These are phyloP conservation scores for Spheniscus mendiculus DNA, from an alignment of 2,113 vertebrate species.

Conservation along the genomic window DNA sequence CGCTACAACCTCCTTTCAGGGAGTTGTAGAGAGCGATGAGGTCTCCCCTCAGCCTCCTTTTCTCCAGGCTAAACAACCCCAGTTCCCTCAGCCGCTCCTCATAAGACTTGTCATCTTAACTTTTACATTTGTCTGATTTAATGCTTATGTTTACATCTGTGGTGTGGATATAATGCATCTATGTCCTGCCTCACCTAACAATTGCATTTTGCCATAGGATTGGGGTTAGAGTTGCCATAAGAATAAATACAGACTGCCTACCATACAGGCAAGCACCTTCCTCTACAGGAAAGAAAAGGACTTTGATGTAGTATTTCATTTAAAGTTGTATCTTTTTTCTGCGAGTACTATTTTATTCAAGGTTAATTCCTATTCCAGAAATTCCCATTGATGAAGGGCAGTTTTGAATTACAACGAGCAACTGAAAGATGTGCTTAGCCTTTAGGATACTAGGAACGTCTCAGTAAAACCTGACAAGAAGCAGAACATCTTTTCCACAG, in stretches of 20 bases:
- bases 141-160: neutral
- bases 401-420: neutral
- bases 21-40: too few relatives aligned
- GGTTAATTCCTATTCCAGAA: neutral
- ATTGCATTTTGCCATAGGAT: neutral
- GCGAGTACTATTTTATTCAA: neutral
- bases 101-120: neutral
- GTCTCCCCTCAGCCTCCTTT: too few relatives aligned
- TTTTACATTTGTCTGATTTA: neutral
- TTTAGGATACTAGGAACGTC: neutral
- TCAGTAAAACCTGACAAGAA: neutral
- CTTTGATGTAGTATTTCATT: neutral
- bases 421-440: neutral
- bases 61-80: too few relatives aligned
- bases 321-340: neutral
- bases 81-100: too few relatives aligned
- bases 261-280: neutral
- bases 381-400: neutral
- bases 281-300: neutral
- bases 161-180: neutral
- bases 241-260: neutral
- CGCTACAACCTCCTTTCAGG: too few relatives aligned
- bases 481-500: neutral
- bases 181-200: neutral
- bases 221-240: neutral